Evolutionary conservation across 1,140 invertebrate genomes (phyloP), one percentile per base, ranked within the genome.

Genomic region (Helicoverpa armigera): DNA sequence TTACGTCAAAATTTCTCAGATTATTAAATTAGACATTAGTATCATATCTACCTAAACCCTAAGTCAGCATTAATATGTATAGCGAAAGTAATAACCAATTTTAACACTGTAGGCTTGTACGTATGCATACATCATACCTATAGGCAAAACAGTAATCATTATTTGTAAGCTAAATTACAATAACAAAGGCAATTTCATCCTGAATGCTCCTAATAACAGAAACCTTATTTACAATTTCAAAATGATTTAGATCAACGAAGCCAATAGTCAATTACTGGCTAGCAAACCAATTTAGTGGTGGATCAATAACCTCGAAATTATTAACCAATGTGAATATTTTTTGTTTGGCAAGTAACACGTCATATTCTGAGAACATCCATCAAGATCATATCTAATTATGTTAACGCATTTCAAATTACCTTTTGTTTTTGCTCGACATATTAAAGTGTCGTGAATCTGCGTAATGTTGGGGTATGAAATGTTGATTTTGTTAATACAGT

Each of bases 381-480:
- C 83, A 82, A 82, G 58, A 82, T 82, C 74, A 79, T 69, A 70
- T 76, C 69, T 80, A 80, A 85, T 85, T 85, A 82, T 43, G 73
- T 84, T 77, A 80, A 77, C 72, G 78, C 61, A 82, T 79, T 80
- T 77, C 80, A 82, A 84, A 84, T 77, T 84, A 74, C 60, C 78
- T 77, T 83, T 79, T 67, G 48, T 54, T 67, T 77, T 77, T 65
- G 29, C 53, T 16, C 50, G n/a, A n/a, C 14, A 18, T 67, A 65
- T 53, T 67, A 53, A 53, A 65, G 43, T 51, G n/a, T 18, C 72
- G 72, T 60, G 14, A n/a, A 74, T 54, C 53, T n/a, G 63, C 43
- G 16, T 61, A 14, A 16, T 31, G 58, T 14, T 29, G 16, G 43
- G 11, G 29, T n/a, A 65, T 9, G n/a, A 29, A 12, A 18, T 67